Evolutionary conservation across 2,113 vertebrate genomes (phyloP), one percentile per base, ranked within the genome.

Genomic region (Marmota flaviventris): DNA sequence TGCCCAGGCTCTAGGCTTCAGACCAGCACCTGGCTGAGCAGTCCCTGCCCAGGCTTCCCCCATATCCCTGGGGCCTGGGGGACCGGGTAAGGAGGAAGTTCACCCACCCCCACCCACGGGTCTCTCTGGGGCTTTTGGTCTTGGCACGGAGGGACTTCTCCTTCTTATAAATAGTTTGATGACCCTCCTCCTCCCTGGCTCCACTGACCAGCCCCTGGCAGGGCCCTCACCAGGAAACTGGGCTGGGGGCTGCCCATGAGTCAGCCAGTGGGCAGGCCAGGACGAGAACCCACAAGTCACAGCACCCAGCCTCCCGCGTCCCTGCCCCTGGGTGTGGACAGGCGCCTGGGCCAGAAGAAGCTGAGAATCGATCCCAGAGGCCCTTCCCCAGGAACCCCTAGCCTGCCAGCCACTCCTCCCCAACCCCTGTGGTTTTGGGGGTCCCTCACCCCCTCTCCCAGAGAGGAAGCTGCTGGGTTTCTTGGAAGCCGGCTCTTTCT

Each of bases 271-370:
- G 91, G 93, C 97, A 96, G 92, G 94, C 95, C 81, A 58, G 93
- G 89, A 83, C 97, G 29, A 96, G 97, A 97, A 95, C 92, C 85
- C 94, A n/a, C 97, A 97, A 96, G 96, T 92, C 90, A 39, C 4
- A 86, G 95, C 97, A 94, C 97, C 93, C 67, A 76, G 78, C n/a
- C 86, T 94, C 92, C 86, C 0, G 34, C 5, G 90, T 97, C 97
- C 93, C 97, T 98, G 96, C 97, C 96, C 96, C 91, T 98, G 97
- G 97, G 97, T 98, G 97, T 98, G 97, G 94, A 96, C 95, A 95
- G 63, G 51, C 83, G 91, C 91, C 85, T 67, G 48, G 42, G 93
- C 94, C 81, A 89, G 91, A 96, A 94, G 76, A 92, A 70, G 90
- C 92, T 85, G 58, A 97, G 89, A 88, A 97, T 85, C 93, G 48